phyloP scores from a whole-genome alignment of 2,113 vertebrate genomes.

The Ornithorhynchus anatinus region DNA sequence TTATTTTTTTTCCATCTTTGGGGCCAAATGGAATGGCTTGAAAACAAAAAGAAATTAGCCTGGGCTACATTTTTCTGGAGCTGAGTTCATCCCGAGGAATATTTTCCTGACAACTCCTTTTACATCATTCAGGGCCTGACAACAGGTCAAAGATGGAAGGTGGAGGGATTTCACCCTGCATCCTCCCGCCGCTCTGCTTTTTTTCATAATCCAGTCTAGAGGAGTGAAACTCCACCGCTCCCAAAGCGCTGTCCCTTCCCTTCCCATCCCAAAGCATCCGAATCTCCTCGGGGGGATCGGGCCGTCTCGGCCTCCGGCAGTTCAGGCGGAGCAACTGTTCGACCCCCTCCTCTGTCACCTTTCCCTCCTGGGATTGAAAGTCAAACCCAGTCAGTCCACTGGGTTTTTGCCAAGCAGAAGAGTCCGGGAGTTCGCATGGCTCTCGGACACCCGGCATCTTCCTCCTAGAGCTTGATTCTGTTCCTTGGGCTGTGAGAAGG shows the following conservation, averaged over 20 bases:
- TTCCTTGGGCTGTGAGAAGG: slow-evolving; percentile 47
- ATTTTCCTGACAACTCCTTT: background rate
- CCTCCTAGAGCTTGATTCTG: slow-evolving; percentile 29
- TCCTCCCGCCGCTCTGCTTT: background rate
- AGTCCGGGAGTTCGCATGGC: slow-evolving; percentile 40
- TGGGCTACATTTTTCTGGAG: no score
- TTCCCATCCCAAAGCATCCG: slow-evolving; percentile 13
- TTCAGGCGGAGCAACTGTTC: slow-evolving; percentile 28
- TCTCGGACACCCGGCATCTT: slow-evolving; percentile 47
- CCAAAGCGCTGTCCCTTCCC: background rate
- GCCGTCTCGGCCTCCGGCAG: slow-evolving; percentile 22
- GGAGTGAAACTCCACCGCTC: background rate
- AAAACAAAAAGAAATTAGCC: no score
- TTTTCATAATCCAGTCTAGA: slow-evolving; percentile 11
- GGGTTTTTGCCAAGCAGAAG: slow-evolving; percentile 50
- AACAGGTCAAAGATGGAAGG: background rate
- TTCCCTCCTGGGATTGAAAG: slow-evolving; percentile 19
- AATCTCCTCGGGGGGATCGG: slow-evolving; percentile 32
- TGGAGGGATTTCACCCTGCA: background rate
- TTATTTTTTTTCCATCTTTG: no score
- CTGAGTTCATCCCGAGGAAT: no score
- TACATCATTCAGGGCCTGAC: background rate
- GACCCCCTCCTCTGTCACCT: background rate
- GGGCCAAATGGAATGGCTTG: no score
- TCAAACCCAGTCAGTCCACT: slow-evolving; percentile 25